Evolutionary conservation across 2,797 vertebrate species (phyloP).

Genomic region (Rachycentron canadum): DNA sequence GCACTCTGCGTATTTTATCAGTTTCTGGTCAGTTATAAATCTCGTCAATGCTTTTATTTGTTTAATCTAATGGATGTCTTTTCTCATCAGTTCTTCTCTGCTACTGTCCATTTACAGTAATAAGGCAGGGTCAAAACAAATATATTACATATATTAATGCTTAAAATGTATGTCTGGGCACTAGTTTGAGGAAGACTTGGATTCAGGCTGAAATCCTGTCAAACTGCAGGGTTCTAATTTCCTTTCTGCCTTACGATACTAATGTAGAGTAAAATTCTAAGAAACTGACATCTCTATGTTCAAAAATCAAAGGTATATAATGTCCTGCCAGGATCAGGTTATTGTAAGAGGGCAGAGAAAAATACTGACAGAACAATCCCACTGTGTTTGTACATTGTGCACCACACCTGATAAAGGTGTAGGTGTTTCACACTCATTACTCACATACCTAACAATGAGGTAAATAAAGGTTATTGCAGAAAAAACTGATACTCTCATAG

Average conservation of each 20-base stretch:
- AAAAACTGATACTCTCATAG: background rate
- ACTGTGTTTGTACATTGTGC: conserved; percentile 48
- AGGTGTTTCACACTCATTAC: conserved; percentile 19
- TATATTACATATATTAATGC: background rate
- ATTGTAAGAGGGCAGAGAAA: background rate
- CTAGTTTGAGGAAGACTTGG: too few relatives aligned
- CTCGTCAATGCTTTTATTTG: background rate
- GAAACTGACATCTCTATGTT: background rate
- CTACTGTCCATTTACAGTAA: background rate
- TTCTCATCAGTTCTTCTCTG: background rate
- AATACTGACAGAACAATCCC: background rate
- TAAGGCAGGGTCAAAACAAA: background rate
- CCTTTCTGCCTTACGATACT: background rate
- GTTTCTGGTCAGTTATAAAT: background rate
- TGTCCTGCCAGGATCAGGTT: background rate
- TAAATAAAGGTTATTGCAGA: background rate
- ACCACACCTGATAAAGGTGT: conserved; percentile 43
- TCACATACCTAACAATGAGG: conserved; percentile 16
- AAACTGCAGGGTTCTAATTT: background rate
- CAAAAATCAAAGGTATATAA: background rate
- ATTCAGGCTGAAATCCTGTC: background rate
- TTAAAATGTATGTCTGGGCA: background rate
- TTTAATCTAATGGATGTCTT: background rate
- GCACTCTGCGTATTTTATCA: too few relatives aligned
- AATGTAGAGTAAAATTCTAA: background rate